These are phyloP conservation scores for Bergia puertoricense DNA, from an alignment of 92 coral and sea anemone genomes.

Conservation along the genomic window DNA sequence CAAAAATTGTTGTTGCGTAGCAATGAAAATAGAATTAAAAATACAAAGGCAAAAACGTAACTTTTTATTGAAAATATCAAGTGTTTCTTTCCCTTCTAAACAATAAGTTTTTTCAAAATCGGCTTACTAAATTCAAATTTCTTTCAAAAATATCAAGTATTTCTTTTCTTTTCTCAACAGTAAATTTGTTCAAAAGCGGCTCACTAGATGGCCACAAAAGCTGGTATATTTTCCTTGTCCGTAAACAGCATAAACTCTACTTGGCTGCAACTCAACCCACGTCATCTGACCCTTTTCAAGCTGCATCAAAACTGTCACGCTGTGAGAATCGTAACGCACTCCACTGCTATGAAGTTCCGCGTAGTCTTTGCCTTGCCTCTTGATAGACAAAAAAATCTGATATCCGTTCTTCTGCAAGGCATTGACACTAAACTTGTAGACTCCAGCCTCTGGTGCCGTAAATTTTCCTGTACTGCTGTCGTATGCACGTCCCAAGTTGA, in stretches of 20 bases:
- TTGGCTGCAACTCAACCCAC: conserved; percentile 46
- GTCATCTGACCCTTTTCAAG: conserved; percentile 43
- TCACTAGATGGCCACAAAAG: conserved; percentile 46
- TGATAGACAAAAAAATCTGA: conserved; percentile 27
- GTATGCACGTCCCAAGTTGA: conserved; percentile 47
- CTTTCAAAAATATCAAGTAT: too few relatives aligned
- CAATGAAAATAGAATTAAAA: too few relatives aligned
- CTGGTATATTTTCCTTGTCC: conserved; percentile 54
- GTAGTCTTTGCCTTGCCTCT: conserved; percentile 40
- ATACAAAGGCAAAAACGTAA: too few relatives aligned
- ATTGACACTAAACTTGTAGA: conserved; percentile 47
- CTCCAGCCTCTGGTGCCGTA: conserved; percentile 49
- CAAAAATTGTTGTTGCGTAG: too few relatives aligned
- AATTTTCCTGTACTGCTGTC: conserved; percentile 42
- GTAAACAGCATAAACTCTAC: conserved; percentile 39
- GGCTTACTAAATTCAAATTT: too few relatives aligned
- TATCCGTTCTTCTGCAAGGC: conserved; percentile 48
- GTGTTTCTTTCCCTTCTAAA: too few relatives aligned
- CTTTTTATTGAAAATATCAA: too few relatives aligned
- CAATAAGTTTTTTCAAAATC: too few relatives aligned
- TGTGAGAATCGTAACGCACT: conserved; percentile 44
- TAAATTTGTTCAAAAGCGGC: neutral
- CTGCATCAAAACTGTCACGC: conserved; percentile 44
- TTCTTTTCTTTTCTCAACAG: neutral
- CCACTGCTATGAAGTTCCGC: conserved; percentile 43